Percentiles rank a stretch among this genome's conserved stretches.
Evolutionary conservation across 2,888 invertebrate species (phyloP).

Genomic region (Ceramica pisi): DNA sequence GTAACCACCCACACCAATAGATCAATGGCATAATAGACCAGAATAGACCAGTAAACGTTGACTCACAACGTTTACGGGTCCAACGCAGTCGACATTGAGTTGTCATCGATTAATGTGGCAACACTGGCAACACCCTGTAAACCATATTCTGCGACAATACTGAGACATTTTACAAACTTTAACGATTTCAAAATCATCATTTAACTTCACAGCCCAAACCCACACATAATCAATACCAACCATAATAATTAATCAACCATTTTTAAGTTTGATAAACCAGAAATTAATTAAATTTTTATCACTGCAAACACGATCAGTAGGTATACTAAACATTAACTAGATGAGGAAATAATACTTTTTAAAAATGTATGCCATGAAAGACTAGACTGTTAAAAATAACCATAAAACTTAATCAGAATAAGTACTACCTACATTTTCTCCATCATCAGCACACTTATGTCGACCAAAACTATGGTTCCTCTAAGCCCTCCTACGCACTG

Average conservation of each 20-base stretch:
- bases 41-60: too few species aligned
- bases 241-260: background rate
- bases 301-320: background rate
- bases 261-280: constrained; percentile 16
- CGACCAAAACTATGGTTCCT: background rate
- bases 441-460: background rate
- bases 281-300: constrained; percentile 3
- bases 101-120: background rate
- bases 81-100: too few species aligned
- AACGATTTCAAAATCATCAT: constrained; percentile 6
- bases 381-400: constrained; percentile 14
- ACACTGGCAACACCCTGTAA: background rate
- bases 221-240: constrained; percentile 8
- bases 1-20: too few species aligned
- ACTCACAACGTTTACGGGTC: too few species aligned
- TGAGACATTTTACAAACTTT: constrained; percentile 16
- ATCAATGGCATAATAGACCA: too few species aligned
- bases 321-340: background rate
- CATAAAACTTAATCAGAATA: constrained; percentile 20
- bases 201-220: constrained; percentile 43
- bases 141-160: background rate
- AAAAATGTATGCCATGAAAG: background rate
- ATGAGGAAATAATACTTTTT: background rate
- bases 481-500: too few species aligned
- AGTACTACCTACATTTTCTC: constrained; percentile 1